Evolutionary conservation across 2,797 vertebrate species (phyloP).

Genomic region (Dryobates pubescens): DNA sequence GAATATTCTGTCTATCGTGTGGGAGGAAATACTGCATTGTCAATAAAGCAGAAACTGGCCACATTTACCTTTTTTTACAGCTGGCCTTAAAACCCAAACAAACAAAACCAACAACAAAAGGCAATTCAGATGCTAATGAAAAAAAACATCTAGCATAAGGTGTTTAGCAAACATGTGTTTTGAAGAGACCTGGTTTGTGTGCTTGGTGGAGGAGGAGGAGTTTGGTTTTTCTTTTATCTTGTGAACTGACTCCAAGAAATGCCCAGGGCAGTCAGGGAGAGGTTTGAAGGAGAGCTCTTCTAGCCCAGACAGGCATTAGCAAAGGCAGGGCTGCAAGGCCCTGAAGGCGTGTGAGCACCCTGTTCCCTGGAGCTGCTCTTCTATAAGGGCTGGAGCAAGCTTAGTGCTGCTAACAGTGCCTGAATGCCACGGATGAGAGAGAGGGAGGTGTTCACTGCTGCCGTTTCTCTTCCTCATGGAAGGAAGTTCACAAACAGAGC

Average conservation of each 20-base stretch:
- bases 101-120: background rate
- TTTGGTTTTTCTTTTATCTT: background rate
- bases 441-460: background rate
- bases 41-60: conserved; percentile 32
- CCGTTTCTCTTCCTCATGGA: background rate
- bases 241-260: background rate
- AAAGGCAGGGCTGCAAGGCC: background rate
- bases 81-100: background rate
- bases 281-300: background rate
- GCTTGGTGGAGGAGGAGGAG: conserved; percentile 8
- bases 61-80: conserved; percentile 1
- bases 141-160: background rate
- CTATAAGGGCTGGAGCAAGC: background rate
- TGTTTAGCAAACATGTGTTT: conserved; percentile 39
- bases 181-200: conserved; percentile 35
- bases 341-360: background rate
- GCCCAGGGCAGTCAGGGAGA: background rate
- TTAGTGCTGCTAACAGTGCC: background rate
- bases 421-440: background rate
- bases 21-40: conserved; percentile 30
- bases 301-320: rapidly evolving
- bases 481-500: background rate
- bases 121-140: conserved; percentile 34
- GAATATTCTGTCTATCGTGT: background rate
- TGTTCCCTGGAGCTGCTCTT: background rate